A percentile compares a stretch with the other conserved stretches of the same genome.
phyloP scores from a whole-genome alignment of 2,888 invertebrate genomes.

The Platycheirus albimanus region DNA sequence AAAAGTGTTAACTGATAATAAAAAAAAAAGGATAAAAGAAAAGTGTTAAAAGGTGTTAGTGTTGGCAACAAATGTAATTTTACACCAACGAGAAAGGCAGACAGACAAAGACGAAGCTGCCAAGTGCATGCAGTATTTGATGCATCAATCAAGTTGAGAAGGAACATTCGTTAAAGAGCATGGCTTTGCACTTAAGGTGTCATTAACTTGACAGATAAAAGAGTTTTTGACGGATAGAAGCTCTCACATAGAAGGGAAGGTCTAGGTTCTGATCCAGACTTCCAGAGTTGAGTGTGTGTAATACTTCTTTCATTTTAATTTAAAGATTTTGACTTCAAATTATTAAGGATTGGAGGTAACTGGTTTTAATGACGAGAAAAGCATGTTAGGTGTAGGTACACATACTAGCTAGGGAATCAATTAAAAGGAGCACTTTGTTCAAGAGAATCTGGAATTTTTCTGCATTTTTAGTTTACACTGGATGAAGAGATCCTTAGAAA shows the following conservation, averaged over 20 bases:
- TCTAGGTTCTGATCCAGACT: not conserved
- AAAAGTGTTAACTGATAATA: constrained; percentile 12
- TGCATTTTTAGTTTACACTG: too few species aligned
- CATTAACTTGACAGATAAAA: constrained; percentile 10
- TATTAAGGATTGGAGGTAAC: too few species aligned
- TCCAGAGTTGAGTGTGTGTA: not conserved
- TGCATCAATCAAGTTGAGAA: not conserved
- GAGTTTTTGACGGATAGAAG: not conserved
- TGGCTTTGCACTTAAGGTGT: constrained; percentile 16
- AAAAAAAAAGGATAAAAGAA: not conserved
- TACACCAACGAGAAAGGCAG: not conserved
- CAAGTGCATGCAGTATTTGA: constrained; percentile 10
- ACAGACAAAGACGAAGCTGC: not conserved
- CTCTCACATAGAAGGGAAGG: not conserved
- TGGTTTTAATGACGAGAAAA: too few species aligned
- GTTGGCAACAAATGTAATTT: constrained; percentile 7
- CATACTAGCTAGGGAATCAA: too few species aligned
- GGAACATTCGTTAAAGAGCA: not conserved
- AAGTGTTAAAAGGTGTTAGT: constrained; percentile 18
- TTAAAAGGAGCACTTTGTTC: too few species aligned
- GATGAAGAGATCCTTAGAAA: too few species aligned
- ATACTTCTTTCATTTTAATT: too few species aligned
- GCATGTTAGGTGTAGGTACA: too few species aligned
- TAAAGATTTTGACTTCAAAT: too few species aligned
- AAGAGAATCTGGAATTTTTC: too few species aligned